Conservation (phyloP, 1,140 invertebrate genomes). For the Dreissena rostriformis region DNA sequence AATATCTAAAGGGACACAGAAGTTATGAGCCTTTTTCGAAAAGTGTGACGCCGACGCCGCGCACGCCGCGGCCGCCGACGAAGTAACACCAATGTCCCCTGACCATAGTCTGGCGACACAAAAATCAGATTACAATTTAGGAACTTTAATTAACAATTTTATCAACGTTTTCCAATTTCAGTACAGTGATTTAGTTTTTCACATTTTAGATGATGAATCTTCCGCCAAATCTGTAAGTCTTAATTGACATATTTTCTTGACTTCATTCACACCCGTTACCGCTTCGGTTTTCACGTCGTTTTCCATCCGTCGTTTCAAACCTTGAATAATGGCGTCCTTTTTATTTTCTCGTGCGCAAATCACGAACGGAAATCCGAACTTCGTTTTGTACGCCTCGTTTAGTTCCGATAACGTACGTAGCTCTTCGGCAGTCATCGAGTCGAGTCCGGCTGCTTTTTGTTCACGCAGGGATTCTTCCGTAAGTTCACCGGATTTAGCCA, state of each 20-base stretch:
- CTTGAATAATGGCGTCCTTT: slow-evolving; percentile 33
- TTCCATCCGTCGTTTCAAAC: slow-evolving; percentile 6
- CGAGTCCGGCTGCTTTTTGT: slow-evolving; percentile 13
- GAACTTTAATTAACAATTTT: no score
- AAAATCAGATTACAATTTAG: no score
- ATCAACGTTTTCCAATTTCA: no score
- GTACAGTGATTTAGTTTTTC: no score
- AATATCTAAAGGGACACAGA: no score
- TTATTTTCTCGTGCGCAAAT: slow-evolving; percentile 39
- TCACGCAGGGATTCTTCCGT: slow-evolving; percentile 14
- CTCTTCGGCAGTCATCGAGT: slow-evolving; percentile 14
- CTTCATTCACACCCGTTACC: slow-evolving; percentile 17
- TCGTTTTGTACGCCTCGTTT: slow-evolving; percentile 27
- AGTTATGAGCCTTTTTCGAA: no score
- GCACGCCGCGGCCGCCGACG: no score
- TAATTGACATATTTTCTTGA: slow-evolving; percentile 30
- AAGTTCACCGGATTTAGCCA: slow-evolving; percentile 16
- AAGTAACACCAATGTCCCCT: no score
- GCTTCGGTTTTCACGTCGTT: slow-evolving; percentile 7
- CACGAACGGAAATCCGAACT: slow-evolving; percentile 46
- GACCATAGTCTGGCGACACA: no score
- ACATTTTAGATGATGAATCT: no score
- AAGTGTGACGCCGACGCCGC: no score
- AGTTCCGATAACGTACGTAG: slow-evolving; percentile 1
- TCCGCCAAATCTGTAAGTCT: slow-evolving; percentile 5